phyloP scores from a whole-genome alignment of 2,797 vertebrate species.

The Chloroceryle inda region DNA sequence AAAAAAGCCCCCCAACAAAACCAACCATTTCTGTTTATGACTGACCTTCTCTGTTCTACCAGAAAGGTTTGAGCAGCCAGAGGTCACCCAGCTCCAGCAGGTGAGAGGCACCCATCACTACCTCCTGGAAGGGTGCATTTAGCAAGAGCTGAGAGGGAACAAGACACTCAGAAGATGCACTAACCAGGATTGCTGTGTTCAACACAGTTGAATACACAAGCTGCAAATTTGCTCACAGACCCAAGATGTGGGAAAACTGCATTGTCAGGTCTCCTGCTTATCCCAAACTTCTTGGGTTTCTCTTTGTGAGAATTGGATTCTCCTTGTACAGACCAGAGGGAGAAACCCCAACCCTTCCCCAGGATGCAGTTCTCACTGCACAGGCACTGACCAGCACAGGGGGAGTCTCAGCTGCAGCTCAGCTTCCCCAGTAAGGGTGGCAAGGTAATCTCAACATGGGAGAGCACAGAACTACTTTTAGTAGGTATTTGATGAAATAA shows the following conservation, averaged over 20 bases:
- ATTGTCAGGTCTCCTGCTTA: neutral
- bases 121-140: neutral
- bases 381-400: neutral
- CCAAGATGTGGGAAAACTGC: neutral
- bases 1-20: constrained; percentile 39
- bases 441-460: neutral
- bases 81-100: neutral
- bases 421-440: neutral
- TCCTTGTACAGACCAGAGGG: rapidly evolving
- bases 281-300: neutral
- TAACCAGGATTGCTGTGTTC: neutral
- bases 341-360: neutral
- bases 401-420: neutral
- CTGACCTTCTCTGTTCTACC: constrained; percentile 15
- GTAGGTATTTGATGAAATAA: neutral
- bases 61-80: neutral
- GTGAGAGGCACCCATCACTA: neutral
- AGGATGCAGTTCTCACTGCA: rapidly evolving
- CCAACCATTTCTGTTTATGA: neutral
- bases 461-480: neutral
- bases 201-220: neutral
- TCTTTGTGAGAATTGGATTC: neutral
- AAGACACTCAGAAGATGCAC: neutral
- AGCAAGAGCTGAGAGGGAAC: neutral
- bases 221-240: neutral